Evolutionary conservation across 1,140 invertebrate genomes (phyloP).

Genomic region (Scaptomyza montana): DNA sequence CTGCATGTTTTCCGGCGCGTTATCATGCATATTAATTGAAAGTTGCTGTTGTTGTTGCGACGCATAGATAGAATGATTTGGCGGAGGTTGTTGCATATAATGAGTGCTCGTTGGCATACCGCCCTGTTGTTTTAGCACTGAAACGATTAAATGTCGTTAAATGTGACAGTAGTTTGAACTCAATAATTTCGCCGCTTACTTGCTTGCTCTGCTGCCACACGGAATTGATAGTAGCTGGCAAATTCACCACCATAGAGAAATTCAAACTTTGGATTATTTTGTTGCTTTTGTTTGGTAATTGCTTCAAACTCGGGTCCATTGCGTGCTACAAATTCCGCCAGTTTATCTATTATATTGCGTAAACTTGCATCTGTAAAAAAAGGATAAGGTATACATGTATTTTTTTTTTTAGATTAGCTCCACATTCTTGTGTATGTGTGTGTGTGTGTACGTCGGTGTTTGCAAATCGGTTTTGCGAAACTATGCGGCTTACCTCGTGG

Average conservation of each 20-base stretch:
- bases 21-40: not conserved
- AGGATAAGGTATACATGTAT: constrained; percentile 15
- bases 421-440: constrained; percentile 3
- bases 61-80: constrained; percentile 53
- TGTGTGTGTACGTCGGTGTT: constrained; percentile 12
- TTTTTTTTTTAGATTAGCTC: constrained; percentile 36
- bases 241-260: constrained; percentile 98
- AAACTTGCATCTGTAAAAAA: constrained; percentile 74
- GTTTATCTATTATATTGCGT: constrained; percentile 97
- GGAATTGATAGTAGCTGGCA: constrained; percentile 98
- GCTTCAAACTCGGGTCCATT: constrained; percentile 99
- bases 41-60: constrained; percentile 51
- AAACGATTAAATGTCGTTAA: not conserved
- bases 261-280: constrained; percentile 97
- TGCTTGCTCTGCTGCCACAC: constrained; percentile 85
- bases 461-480: constrained; percentile 1
- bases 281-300: constrained; percentile 99
- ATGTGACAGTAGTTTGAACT: not conserved
- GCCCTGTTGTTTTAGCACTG: constrained; percentile 84
- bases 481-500: constrained; percentile 50
- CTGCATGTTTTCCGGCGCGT: not conserved
- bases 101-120: constrained; percentile 31
- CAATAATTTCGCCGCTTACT: constrained; percentile 51
- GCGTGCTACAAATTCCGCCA: constrained; percentile 98
- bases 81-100: constrained; percentile 65